phyloP scores from a whole-genome alignment of 2,888 invertebrate species.

The Teleiodes luculella region DNA sequence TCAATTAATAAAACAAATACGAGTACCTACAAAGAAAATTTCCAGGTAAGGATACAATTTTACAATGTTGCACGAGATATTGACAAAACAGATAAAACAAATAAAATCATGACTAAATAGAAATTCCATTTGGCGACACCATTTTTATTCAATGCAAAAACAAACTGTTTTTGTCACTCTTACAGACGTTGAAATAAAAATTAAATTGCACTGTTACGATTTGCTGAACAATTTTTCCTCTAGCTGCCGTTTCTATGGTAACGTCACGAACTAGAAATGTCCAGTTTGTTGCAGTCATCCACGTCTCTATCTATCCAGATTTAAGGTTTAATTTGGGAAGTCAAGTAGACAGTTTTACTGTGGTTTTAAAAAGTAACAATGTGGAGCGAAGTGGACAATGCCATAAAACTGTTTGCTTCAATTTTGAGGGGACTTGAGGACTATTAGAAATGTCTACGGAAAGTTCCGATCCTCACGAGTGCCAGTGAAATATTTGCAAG shows the following conservation, averaged over 20 bases:
- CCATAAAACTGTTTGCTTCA: constrained; percentile 71
- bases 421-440: constrained; percentile 63
- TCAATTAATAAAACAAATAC: too few species aligned
- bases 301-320: constrained; percentile 18
- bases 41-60: too few species aligned
- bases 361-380: constrained; percentile 49
- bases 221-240: constrained; percentile 39
- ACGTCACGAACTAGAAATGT: constrained; percentile 56
- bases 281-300: background rate
- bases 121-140: background rate
- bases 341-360: constrained; percentile 23
- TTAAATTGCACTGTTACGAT: constrained; percentile 21
- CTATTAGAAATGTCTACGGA: constrained; percentile 69
- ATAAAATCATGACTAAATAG: background rate
- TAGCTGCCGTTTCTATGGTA: constrained; percentile 54
- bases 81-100: background rate
- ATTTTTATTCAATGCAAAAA: background rate
- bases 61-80: background rate
- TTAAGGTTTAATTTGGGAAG: constrained; percentile 26
- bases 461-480: constrained; percentile 28
- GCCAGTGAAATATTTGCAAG: constrained; percentile 30
- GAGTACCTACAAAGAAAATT: too few species aligned
- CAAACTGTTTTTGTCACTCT: background rate
- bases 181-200: constrained; percentile 23
- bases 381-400: constrained; percentile 65